phyloP scores from a whole-genome alignment of 2,888 invertebrate genomes.

The Chrysopilus asiliformis region DNA sequence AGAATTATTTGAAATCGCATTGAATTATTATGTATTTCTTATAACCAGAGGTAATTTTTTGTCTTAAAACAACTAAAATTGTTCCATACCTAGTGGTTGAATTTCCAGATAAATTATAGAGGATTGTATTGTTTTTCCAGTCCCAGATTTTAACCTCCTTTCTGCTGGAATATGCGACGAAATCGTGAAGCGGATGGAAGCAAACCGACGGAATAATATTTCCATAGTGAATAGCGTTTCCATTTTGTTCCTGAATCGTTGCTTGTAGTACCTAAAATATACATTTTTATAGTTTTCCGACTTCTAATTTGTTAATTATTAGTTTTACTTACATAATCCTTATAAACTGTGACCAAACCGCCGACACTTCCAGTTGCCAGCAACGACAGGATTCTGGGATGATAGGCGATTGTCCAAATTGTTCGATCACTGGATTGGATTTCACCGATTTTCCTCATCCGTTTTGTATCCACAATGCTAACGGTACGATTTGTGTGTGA shows the following conservation, averaged over 20 bases:
- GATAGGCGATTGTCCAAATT: conserved; percentile 8
- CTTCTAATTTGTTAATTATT: not conserved
- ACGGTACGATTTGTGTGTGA: conserved; percentile 8
- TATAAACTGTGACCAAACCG: conserved; percentile 7
- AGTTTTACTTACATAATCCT: conserved; percentile 5
- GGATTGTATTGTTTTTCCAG: conserved; percentile 6
- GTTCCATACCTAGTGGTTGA: conserved; percentile 5
- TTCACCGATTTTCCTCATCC: conserved; percentile 6
- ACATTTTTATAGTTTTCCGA: too few relatives aligned
- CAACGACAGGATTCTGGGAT: conserved; percentile 5
- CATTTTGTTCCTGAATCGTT: conserved; percentile 4
- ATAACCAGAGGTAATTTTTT: not conserved
- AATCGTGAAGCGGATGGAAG: conserved; percentile 6
- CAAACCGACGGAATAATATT: conserved; percentile 8
- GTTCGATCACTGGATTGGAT: conserved; percentile 7
- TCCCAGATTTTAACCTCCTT: conserved; percentile 7
- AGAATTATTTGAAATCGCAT: too few relatives aligned
- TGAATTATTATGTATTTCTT: too few relatives aligned
- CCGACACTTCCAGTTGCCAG: conserved; percentile 8
- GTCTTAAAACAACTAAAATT: not conserved
- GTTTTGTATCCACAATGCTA: conserved; percentile 8
- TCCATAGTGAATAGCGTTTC: conserved; percentile 4
- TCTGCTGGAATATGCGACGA: conserved; percentile 6
- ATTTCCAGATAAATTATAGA: conserved; percentile 6
- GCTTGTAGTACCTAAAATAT: conserved; percentile 4